A percentile compares a stretch with the other conserved stretches of the same genome.
Evolutionary conservation across 2,113 vertebrate genomes (phyloP).

Genomic region (Eurystomus gularis): DNA sequence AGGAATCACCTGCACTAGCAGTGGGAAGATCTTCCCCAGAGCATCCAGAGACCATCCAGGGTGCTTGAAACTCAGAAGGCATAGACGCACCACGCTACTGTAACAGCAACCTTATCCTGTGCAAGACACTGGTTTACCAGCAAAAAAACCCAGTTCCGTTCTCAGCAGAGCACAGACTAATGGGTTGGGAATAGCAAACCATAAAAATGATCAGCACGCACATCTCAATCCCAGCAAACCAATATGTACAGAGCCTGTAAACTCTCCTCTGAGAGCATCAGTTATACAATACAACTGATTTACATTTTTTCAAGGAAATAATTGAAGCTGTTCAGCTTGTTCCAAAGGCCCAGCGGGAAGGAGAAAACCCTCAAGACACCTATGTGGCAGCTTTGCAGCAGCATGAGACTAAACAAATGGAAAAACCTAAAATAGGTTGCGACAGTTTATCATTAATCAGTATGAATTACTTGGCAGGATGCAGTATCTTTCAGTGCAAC

Average conservation of each 20-base stretch:
- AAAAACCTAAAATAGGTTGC: slow-evolving; percentile 51
- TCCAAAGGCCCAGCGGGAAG: background rate
- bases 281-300: background rate
- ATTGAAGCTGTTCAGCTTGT: slow-evolving; percentile 15
- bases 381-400: slow-evolving; percentile 19
- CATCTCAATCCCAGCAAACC: slow-evolving; percentile 8
- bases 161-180: background rate
- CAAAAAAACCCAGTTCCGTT: background rate
- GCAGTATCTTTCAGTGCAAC: slow-evolving; percentile 13
- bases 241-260: background rate
- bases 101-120: background rate
- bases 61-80: background rate
- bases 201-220: background rate
- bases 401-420: slow-evolving; percentile 58
- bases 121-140: background rate
- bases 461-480: slow-evolving; percentile 52
- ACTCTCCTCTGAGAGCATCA: slow-evolving; percentile 26
- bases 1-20: background rate
- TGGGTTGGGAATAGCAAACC: background rate
- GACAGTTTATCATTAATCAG: slow-evolving; percentile 56
- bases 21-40: background rate
- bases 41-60: background rate
- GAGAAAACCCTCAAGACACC: slow-evolving; percentile 25
- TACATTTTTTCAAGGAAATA: slow-evolving; percentile 42
- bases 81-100: background rate